phyloP scores from a whole-genome alignment of 2,797 vertebrate species.

The Anguilla obscura region DNA sequence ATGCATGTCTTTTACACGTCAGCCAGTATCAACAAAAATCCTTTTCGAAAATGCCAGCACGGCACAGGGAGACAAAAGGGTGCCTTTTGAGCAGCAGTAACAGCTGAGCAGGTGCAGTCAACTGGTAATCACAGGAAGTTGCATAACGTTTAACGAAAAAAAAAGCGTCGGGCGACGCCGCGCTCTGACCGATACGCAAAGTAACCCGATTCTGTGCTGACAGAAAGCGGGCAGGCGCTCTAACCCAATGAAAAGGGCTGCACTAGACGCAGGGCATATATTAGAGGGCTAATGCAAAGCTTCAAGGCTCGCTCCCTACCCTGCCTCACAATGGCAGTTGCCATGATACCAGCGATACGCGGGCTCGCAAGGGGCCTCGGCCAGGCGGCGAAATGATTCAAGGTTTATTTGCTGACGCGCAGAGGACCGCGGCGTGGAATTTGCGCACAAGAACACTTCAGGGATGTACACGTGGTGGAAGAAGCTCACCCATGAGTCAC shows the following conservation, averaged over 20 bases:
- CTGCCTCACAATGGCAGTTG: constrained; percentile 60
- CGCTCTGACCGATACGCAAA: constrained; percentile 66
- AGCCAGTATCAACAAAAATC: neutral
- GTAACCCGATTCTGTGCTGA: constrained; percentile 66
- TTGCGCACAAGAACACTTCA: constrained; percentile 56
- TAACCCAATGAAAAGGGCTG: constrained; percentile 68
- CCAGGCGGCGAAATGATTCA: constrained; percentile 62
- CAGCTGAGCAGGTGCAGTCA: constrained; percentile 38
- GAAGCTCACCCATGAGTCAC: constrained; percentile 50
- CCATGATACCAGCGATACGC: constrained; percentile 65
- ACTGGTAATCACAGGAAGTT: constrained; percentile 61
- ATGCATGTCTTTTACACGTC: neutral
- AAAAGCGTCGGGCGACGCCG: constrained; percentile 42
- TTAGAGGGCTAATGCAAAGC: constrained; percentile 61
- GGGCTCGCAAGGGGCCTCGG: constrained; percentile 56
- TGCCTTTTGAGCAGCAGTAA: neutral
- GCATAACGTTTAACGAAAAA: constrained; percentile 48
- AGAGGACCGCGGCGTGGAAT: constrained; percentile 20
- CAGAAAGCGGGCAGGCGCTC: constrained; percentile 75
- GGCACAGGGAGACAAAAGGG: neutral
- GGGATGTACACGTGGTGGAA: neutral
- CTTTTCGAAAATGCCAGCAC: constrained; percentile 7
- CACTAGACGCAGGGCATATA: constrained; percentile 67
- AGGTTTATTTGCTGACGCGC: constrained; percentile 61
- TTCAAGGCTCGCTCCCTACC: constrained; percentile 59